Percentiles rank a stretch among this genome's conserved stretches.
These are phyloP conservation scores for Borostomias antarcticus DNA, from an alignment of 2,797 vertebrate species.

Conservation along the genomic window DNA sequence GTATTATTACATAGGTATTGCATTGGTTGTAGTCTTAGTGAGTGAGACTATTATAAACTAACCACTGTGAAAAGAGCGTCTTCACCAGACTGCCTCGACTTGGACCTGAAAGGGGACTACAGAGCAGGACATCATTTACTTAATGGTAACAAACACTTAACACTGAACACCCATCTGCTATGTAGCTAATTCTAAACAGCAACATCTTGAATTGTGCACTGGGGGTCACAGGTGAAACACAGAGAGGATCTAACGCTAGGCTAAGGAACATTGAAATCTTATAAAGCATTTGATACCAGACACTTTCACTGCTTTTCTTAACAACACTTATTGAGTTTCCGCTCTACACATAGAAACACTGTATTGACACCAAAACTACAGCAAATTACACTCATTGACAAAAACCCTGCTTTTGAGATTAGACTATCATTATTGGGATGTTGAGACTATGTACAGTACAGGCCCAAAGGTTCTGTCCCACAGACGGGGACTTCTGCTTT, in stretches of 20 bases:
- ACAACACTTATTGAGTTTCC: conserved; percentile 68
- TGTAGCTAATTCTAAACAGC: conserved; percentile 65
- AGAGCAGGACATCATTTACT: conserved; percentile 63
- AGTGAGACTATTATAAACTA: conserved; percentile 43
- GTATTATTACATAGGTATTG: conserved; percentile 72
- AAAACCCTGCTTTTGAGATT: conserved; percentile 70
- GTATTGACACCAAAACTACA: conserved; percentile 70
- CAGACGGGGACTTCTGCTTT: conserved; percentile 34
- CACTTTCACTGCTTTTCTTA: conserved; percentile 64
- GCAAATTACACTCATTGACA: conserved; percentile 67
- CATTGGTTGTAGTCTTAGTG: conserved; percentile 58
- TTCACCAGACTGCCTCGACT: conserved; percentile 33
- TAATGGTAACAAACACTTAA: conserved; percentile 60
- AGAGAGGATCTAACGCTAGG: conserved; percentile 75
- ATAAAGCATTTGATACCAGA: conserved; percentile 68
- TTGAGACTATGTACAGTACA: conserved; percentile 75
- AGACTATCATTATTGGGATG: conserved; percentile 58
- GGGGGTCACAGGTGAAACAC: conserved; percentile 73
- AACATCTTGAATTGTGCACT: conserved; percentile 67
- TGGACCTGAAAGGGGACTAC: conserved; percentile 33
- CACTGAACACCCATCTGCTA: conserved; percentile 62
- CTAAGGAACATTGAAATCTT: conserved; percentile 65
- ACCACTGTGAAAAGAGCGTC: conserved; percentile 32
- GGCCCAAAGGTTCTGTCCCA: conserved; percentile 38
- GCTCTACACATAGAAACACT: conserved; percentile 76